Evolutionary conservation across 30 jellyfish, hydroid and myxozoan genomes (phyloP).

Genomic region (Cassiopea andromeda): DNA sequence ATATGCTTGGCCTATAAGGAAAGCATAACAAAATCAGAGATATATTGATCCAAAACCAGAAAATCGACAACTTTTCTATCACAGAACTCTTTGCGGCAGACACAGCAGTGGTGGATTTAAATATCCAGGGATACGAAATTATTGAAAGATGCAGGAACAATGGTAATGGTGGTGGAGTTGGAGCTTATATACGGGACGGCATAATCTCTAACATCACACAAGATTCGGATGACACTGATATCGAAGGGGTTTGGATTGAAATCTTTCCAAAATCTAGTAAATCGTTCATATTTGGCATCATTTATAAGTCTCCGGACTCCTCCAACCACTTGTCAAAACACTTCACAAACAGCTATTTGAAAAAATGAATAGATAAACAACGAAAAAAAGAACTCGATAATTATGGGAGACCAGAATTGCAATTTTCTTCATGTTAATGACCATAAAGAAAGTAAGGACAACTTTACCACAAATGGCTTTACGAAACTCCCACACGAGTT

Average conservation of each 20-base stretch:
- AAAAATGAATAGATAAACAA: too few species aligned
- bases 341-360: neutral
- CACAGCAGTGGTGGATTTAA: neutral
- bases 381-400: neutral
- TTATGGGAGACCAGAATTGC: neutral
- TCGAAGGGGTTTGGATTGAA: slow-evolving; percentile 20
- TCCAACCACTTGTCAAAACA: neutral
- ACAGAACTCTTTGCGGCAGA: slow-evolving; percentile 21
- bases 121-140: slow-evolving; percentile 24
- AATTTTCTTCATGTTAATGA: neutral
- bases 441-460: neutral
- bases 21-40: slow-evolving; percentile 32
- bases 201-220: neutral
- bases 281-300: neutral
- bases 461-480: neutral
- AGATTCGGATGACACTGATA: neutral
- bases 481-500: neutral
- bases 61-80: slow-evolving; percentile 18
- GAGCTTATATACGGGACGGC: slow-evolving; percentile 3
- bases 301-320: neutral
- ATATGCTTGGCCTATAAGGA: slow-evolving; percentile 31
- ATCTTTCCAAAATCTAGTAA: slow-evolving; percentile 14
- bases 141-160: slow-evolving; percentile 3
- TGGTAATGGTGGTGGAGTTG: slow-evolving; percentile 44
- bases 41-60: neutral